A percentile compares a stretch with the other conserved stretches of the same genome.
phyloP scores from a whole-genome alignment of 2,113 vertebrate species.

The Sigmodon hispidus region DNA sequence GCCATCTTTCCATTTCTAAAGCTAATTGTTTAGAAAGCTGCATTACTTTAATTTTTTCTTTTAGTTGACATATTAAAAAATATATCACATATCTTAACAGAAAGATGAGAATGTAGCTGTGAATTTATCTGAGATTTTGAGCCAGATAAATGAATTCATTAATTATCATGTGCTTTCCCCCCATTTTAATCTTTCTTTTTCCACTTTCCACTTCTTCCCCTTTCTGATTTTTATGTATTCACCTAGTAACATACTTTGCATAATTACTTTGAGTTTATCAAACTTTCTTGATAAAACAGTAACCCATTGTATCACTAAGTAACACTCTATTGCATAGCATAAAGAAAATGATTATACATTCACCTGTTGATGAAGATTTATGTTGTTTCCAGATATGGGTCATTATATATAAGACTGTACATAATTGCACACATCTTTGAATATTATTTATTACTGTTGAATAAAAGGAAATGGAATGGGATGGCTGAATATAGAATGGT shows the following conservation, averaged over 20 bases:
- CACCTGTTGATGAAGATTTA: neutral
- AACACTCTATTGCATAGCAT: neutral
- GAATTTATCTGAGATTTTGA: neutral
- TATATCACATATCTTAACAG: neutral
- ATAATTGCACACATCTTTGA: neutral
- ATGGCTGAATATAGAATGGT: neutral
- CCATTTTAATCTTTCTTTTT: neutral
- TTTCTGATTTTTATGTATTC: neutral
- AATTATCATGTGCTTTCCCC: neutral
- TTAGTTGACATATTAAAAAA: neutral
- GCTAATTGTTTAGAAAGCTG: neutral
- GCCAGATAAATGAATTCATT: neutral
- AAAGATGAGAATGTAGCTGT: neutral
- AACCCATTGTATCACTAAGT: neutral
- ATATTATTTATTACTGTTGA: neutral
- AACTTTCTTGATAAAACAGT: neutral
- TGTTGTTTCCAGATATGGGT: neutral
- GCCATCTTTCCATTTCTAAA: neutral
- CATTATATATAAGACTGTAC: neutral
- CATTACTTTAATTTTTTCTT: neutral
- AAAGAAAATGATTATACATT: neutral
- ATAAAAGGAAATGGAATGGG: neutral
- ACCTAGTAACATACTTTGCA: neutral
- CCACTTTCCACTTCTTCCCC: fast-evolving
- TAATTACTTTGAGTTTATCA: neutral